Evolutionary conservation across 2,888 invertebrate genomes (phyloP), one percentile per base, ranked within the genome.

Genomic region (Sturmia bella): DNA sequence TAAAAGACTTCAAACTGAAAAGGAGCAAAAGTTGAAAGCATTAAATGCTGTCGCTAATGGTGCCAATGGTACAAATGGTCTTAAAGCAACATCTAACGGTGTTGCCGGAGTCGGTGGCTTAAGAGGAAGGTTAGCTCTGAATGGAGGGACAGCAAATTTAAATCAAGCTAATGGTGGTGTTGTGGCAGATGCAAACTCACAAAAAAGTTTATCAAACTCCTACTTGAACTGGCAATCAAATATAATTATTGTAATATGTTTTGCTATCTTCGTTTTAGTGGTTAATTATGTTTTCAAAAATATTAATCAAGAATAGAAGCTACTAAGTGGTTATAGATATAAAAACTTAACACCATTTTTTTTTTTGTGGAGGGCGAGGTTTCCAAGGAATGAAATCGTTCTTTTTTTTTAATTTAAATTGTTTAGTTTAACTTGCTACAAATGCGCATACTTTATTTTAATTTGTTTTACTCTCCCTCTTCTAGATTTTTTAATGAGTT

Each of bases 271-370:
- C 91, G 97, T 97, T 59, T 96, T 96, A 89, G 95, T 96, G 89
- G 98, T 98, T 81, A 97, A 97, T 93, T 97, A 96, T 92, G 97
- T 98, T 85, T 92, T 97, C 90, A 94, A 94, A 90, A 95, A 94
- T 89, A 94, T 95, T 90, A 94, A 94, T 87, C 93, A 93, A 89
- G 89, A 89, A 88, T 89, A 89, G 87, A 85, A 85, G 27, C 41
- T 41, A n/a, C 57, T 86, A 54, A 39, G 39, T 63, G 15, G 32
- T 21, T 56, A 15, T 54, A 56, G 19, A 19, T 54, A 13, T 43
- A 27, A 1, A 45, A 45, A 43, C 19, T 19, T 45, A 19, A n/a
- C 41, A 48, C 4, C 24, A 24, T 50, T 37, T 43, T 39, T 37
- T 43, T 39, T 64, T 48, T 13, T n/a, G 41, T 27, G 56, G 64